Base-by-base conservation (phyloP, 2,888 invertebrate genomes). In the Aleiodes testaceus region DNA sequence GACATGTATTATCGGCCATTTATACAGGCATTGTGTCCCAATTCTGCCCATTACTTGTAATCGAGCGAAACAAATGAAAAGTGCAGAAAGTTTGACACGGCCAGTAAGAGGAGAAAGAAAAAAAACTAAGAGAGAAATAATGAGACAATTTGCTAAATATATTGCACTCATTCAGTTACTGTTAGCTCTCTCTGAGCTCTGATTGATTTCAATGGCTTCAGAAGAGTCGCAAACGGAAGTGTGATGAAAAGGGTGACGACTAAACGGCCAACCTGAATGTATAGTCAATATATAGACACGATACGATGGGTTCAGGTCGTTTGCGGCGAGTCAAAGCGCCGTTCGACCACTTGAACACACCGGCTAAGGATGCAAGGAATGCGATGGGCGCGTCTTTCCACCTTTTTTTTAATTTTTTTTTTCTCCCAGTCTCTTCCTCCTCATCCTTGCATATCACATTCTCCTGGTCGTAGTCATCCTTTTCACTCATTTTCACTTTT, bases 361-460 rank as follows among this genome's bases (percentile, higher is more conserved):
- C 52, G 44, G 52, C 63, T 76, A 84, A 82, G 80, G 84, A 84
- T 81, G 85, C 80, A 80, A 82, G 82, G 85, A 85, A 85, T 84
- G 84, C 82, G 83, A 80, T 82, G 83, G 84, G 83, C 82, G 84
- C 82, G 85, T 84, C 84, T 71, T 47, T 20, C 55, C 67, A 67
- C 42, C 20, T 44, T 53, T 44, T 55, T 59, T 53, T 66, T 45
- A n/a, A n/a, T 64, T 49, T 36, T 26, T 45, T 53, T 63, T 42
- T 26, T 30, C 22, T 52, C 36, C 53, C 36, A n/a, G 12, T 52
- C 69, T 44, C 16, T 20, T 20, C 65, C 7, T 22, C 30, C 59
- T 45, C 59, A 20, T 63, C 12, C 61, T 50, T 68, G 50, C 20
- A 36, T 36, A 36, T 14, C 36, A 16, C 36, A 7, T 9, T 55